Percentiles rank a stretch among this genome's conserved stretches.
These are phyloP conservation scores for Popillia japonica DNA, from an alignment of 1,140 invertebrate genomes.

Conservation along the genomic window DNA sequence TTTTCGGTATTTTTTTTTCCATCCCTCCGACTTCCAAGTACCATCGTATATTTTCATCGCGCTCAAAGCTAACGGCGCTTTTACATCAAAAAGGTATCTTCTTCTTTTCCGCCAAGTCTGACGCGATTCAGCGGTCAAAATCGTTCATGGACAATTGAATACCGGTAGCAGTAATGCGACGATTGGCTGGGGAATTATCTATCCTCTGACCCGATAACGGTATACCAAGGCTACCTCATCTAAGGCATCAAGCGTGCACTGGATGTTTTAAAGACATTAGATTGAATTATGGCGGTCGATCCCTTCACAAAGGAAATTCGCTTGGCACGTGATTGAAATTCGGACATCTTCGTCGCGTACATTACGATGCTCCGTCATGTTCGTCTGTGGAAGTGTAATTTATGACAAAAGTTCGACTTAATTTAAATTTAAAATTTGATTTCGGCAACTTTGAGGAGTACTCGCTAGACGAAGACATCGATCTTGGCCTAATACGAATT, in stretches of 20 bases:
- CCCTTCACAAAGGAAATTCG: conserved; percentile 14
- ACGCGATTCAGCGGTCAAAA: background rate
- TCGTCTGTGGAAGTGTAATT: background rate
- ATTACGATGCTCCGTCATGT: background rate
- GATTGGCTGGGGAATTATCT: background rate
- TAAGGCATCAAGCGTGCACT: background rate
- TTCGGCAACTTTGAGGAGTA: background rate
- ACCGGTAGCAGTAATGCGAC: background rate
- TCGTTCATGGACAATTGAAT: conserved; percentile 10
- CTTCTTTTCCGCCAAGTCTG: background rate
- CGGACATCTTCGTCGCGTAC: background rate
- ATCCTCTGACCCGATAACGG: background rate
- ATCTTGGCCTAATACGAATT: too few relatives aligned
- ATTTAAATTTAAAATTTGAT: background rate
- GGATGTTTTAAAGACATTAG: conserved; percentile 18
- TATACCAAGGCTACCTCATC: background rate
- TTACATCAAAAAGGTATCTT: conserved; percentile 1
- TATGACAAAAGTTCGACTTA: background rate
- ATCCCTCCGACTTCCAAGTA: background rate
- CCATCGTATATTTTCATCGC: background rate
- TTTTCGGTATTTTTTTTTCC: background rate
- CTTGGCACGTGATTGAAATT: conserved; percentile 13
- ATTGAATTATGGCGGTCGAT: conserved; percentile 3
- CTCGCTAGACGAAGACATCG: too few relatives aligned
- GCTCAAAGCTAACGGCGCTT: background rate